These are phyloP conservation scores for Conomelus anceps DNA, from an alignment of 2,888 invertebrate genomes.

Conservation along the genomic window DNA sequence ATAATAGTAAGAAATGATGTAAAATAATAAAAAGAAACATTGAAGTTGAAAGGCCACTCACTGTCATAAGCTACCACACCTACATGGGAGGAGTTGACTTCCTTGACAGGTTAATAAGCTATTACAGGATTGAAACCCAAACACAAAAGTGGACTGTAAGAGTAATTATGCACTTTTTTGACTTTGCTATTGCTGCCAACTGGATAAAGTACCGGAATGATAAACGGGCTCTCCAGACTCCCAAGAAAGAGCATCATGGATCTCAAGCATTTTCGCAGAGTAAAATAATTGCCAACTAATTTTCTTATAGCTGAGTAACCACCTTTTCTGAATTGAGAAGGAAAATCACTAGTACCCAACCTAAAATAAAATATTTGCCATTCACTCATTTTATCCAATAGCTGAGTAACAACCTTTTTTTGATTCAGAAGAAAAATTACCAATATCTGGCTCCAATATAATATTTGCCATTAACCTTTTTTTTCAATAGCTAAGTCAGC, in stretches of 20 bases:
- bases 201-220: conserved; percentile 58
- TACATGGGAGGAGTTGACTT: conserved; percentile 18
- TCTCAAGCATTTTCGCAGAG: not conserved
- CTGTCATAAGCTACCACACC: conserved; percentile 12
- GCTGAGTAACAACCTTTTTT: no score
- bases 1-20: not conserved
- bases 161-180: conserved; percentile 19
- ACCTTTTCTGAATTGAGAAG: no score
- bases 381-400: no score
- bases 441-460: no score
- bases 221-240: not conserved
- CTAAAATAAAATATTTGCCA: no score
- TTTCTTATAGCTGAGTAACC: no score
- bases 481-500: no score
- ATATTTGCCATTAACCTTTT: no score
- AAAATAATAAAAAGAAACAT: not conserved
- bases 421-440: no score
- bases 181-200: not conserved
- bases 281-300: no score
- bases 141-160: conserved; percentile 18
- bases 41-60: not conserved
- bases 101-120: conserved; percentile 13
- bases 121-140: conserved; percentile 1
- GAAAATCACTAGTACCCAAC: no score
- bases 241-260: conserved; percentile 9